phyloP scores from a whole-genome alignment of 2,797 vertebrate genomes.

The Pyrocephalus nanus region DNA sequence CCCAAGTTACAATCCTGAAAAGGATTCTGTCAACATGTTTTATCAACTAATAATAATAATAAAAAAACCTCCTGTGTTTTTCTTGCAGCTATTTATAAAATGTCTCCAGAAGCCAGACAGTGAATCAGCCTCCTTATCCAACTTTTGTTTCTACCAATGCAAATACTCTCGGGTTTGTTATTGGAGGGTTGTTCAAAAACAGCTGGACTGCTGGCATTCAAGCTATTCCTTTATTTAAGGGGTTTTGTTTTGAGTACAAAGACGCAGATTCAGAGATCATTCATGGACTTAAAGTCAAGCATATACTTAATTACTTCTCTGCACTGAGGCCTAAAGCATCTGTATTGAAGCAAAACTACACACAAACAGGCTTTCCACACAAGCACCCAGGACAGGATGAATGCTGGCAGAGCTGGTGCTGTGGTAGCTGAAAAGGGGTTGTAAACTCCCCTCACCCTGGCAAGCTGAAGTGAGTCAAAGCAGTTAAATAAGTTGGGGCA shows the following conservation, averaged over 20 bases:
- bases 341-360: conserved; percentile 11
- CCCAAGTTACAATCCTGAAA: conserved; percentile 60
- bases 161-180: conserved; percentile 25
- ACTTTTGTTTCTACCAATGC: conserved; percentile 66
- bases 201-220: conserved; percentile 67
- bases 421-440: neutral
- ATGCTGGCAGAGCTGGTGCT: neutral
- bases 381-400: neutral
- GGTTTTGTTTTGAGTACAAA: conserved; percentile 56
- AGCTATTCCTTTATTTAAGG: conserved; percentile 57
- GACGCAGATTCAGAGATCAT: conserved; percentile 7
- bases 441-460: neutral
- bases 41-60: conserved; percentile 65
- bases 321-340: conserved; percentile 16
- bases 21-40: conserved; percentile 66
- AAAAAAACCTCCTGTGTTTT: conserved; percentile 45
- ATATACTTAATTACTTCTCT: neutral
- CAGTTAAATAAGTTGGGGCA: neutral
- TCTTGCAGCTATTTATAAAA: conserved; percentile 73
- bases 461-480: neutral
- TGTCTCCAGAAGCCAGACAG: conserved; percentile 61
- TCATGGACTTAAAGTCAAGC: conserved; percentile 27
- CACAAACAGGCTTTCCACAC: neutral
- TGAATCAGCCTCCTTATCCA: conserved; percentile 70
- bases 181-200: conserved; percentile 53